phyloP scores from a whole-genome alignment of 2,113 vertebrate genomes.

The Azemiops feae region DNA sequence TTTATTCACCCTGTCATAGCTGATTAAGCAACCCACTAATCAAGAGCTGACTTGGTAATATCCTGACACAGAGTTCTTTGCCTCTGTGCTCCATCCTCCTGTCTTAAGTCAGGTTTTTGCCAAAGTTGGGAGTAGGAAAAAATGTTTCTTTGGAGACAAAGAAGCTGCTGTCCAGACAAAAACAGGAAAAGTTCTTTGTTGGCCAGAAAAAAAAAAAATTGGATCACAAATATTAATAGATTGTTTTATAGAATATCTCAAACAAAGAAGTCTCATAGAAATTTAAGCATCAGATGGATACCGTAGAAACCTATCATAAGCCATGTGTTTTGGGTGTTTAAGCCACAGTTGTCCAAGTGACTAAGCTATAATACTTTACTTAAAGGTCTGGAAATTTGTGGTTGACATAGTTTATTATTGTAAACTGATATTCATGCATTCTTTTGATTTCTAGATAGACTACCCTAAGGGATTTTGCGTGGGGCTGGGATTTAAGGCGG shows the following conservation, averaged over 20 bases:
- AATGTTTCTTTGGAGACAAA: slow-evolving; percentile 77
- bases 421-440: neutral
- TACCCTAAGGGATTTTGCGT: neutral
- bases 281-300: neutral
- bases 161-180: slow-evolving; percentile 61
- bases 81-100: slow-evolving; percentile 73
- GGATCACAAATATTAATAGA: slow-evolving; percentile 53
- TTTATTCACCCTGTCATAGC: slow-evolving; percentile 66
- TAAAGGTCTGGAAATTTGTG: neutral
- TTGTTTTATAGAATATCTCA: slow-evolving; percentile 36
- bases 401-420: neutral
- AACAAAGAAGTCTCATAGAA: neutral
- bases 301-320: neutral
- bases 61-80: slow-evolving; percentile 58
- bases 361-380: neutral
- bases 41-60: slow-evolving; percentile 63
- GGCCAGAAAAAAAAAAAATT: slow-evolving; percentile 47
- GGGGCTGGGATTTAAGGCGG: neutral
- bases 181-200: slow-evolving; percentile 53
- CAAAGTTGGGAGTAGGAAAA: slow-evolving; percentile 49
- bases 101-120: slow-evolving; percentile 63
- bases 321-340: neutral
- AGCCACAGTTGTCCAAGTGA: neutral
- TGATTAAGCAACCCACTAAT: slow-evolving; percentile 69
- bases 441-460: neutral